Conservation (phyloP, 2,797 vertebrate species). For the Siniperca undulata region DNA sequence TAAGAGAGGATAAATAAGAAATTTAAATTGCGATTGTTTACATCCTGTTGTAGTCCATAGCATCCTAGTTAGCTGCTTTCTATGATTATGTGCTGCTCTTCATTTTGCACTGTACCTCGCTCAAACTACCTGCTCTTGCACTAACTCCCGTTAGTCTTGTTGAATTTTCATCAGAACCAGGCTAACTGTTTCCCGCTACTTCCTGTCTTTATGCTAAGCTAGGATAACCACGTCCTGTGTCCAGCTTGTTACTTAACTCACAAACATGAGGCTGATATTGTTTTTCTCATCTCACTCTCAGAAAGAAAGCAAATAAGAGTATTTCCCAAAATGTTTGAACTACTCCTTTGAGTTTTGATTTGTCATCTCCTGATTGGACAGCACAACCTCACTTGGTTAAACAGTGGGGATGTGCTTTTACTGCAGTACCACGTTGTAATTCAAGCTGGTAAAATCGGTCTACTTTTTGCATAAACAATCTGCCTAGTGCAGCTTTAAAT, state of each 20-base stretch:
- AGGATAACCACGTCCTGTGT: too few species aligned
- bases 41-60: too few species aligned
- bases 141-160: neutral
- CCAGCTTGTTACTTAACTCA: too few species aligned
- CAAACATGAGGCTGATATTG: too few species aligned
- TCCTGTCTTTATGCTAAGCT: too few species aligned
- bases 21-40: neutral
- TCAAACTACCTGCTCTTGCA: neutral
- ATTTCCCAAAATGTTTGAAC: neutral
- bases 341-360: neutral
- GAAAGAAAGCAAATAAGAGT: neutral
- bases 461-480: neutral
- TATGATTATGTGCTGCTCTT: neutral
- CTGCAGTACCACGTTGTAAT: neutral
- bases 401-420: neutral
- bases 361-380: neutral
- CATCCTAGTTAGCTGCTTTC: constrained; percentile 14
- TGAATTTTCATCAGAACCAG: too few species aligned
- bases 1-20: too few species aligned
- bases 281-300: neutral
- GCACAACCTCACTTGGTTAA: neutral
- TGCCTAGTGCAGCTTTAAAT: constrained; percentile 17
- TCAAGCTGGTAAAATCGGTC: neutral
- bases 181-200: too few species aligned
- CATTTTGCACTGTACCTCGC: neutral